Evolutionary conservation across 2,797 vertebrate species (phyloP).

Genomic region (Diplodus puntazzo): DNA sequence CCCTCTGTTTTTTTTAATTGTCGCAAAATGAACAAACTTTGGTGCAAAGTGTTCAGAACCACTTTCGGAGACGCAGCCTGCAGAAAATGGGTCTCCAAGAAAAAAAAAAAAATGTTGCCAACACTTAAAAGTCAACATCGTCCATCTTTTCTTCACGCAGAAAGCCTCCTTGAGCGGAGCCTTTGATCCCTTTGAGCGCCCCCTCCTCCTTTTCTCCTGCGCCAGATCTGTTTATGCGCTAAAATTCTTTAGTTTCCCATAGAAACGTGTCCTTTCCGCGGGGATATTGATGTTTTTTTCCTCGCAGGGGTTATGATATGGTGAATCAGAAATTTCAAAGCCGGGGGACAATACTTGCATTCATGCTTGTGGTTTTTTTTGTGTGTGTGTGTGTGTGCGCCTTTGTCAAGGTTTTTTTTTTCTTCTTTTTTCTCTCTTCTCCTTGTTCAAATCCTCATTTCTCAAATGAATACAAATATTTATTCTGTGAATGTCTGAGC

Average conservation of each 20-base stretch:
- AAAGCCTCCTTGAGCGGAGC: conserved; percentile 88
- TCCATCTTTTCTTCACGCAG: conserved; percentile 93
- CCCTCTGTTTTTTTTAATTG: too few relatives aligned
- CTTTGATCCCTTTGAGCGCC: conserved; percentile 95
- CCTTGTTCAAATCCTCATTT: conserved; percentile 88
- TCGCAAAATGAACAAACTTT: not conserved
- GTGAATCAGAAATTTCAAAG: conserved; percentile 96
- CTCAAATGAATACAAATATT: conserved; percentile 95
- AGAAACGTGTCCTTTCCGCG: conserved; percentile 97
- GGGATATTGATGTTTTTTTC: conserved; percentile 99
- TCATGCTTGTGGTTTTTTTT: conserved; percentile 84
- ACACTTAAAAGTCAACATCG: conserved; percentile 92
- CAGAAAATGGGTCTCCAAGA: conserved; percentile 70
- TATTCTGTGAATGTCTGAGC: conserved; percentile 90
- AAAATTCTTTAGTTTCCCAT: conserved; percentile 98
- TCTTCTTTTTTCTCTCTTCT: conserved; percentile 56
- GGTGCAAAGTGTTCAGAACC: conserved; percentile 52
- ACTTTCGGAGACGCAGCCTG: conserved; percentile 74
- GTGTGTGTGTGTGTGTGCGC: conserved; percentile 30
- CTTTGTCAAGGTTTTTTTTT: conserved; percentile 73
- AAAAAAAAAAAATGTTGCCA: conserved; percentile 75
- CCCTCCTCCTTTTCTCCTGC: conserved; percentile 77
- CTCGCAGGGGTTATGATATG: conserved; percentile 99
- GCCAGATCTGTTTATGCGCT: conserved; percentile 93
- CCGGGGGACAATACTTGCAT: conserved; percentile 92